phyloP scores from a whole-genome alignment of 1,140 invertebrate species.

The Hyles vespertilio region DNA sequence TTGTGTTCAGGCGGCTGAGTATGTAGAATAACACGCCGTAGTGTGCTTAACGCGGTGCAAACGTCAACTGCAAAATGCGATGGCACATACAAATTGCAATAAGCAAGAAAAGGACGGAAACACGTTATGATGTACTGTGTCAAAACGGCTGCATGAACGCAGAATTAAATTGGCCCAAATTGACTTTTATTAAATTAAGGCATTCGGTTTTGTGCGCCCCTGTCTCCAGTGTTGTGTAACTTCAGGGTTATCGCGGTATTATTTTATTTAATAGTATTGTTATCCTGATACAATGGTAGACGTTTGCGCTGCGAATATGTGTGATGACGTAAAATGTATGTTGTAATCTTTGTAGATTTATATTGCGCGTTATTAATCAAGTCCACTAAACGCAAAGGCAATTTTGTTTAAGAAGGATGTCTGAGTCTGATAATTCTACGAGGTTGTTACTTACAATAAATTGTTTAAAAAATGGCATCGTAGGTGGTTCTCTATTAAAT shows the following conservation, averaged over 20 bases:
- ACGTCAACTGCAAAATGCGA: slow-evolving; percentile 22
- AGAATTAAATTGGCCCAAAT: slow-evolving; percentile 70
- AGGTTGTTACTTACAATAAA: too few species aligned
- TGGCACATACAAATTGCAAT: slow-evolving; percentile 9
- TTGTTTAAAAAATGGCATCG: too few species aligned
- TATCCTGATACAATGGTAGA: neutral
- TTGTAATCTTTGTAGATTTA: too few species aligned
- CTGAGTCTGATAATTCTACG: too few species aligned
- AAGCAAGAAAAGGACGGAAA: slow-evolving; percentile 24
- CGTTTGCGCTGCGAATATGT: too few species aligned
- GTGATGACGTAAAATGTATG: too few species aligned
- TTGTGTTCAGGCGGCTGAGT: neutral
- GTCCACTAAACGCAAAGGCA: too few species aligned
- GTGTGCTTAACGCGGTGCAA: slow-evolving; percentile 21
- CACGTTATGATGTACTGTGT: slow-evolving; percentile 28
- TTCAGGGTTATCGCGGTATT: slow-evolving; percentile 19
- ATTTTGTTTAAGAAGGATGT: too few species aligned
- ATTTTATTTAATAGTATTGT: slow-evolving; percentile 1
- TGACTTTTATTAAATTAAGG: slow-evolving; percentile 71
- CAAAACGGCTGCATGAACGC: slow-evolving; percentile 47
- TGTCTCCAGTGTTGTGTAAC: slow-evolving; percentile 38
- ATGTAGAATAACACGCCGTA: slow-evolving; percentile 17
- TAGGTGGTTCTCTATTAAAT: too few species aligned
- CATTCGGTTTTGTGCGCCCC: slow-evolving; percentile 60
- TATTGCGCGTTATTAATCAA: too few species aligned